Evolutionary conservation across 2,113 vertebrate genomes (phyloP).

Genomic region (Rhinoderma darwinii): DNA sequence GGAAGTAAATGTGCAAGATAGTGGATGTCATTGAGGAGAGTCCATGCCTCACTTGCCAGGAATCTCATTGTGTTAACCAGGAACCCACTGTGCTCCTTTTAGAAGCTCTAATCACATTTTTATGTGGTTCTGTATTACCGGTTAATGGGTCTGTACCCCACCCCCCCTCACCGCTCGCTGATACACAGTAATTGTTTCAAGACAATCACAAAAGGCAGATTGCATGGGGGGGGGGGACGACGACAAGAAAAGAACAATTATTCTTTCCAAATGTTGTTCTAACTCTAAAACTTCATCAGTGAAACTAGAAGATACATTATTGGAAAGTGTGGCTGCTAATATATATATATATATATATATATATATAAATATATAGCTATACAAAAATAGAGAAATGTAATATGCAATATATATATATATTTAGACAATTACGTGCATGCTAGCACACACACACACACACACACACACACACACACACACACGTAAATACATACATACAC

Average conservation of each 20-base stretch:
- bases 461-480: too few species aligned
- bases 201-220: slow-evolving; percentile 61
- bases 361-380: neutral
- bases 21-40: slow-evolving; percentile 77
- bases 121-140: slow-evolving; percentile 76
- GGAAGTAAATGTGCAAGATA: slow-evolving; percentile 79
- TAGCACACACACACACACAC: too few species aligned
- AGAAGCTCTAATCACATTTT: slow-evolving; percentile 77
- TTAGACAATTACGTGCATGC: neutral
- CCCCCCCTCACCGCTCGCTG: slow-evolving; percentile 61
- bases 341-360: slow-evolving; percentile 9
- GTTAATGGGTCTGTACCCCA: slow-evolving; percentile 78
- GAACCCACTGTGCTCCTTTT: slow-evolving; percentile 77
- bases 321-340: neutral
- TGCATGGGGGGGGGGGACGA: slow-evolving; percentile 50
- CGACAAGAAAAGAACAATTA: slow-evolving; percentile 58
- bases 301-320: slow-evolving; percentile 22
- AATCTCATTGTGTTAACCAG: slow-evolving; percentile 83
- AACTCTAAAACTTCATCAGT: slow-evolving; percentile 58
- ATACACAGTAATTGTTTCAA: slow-evolving; percentile 61
- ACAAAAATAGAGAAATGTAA: neutral
- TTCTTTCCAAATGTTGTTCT: slow-evolving; percentile 59
- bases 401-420: neutral
- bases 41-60: slow-evolving; percentile 79
- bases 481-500: too few species aligned